These are phyloP conservation scores for Clarias batrachus DNA, from an alignment of 2,113 vertebrate genomes.

Conservation along the genomic window DNA sequence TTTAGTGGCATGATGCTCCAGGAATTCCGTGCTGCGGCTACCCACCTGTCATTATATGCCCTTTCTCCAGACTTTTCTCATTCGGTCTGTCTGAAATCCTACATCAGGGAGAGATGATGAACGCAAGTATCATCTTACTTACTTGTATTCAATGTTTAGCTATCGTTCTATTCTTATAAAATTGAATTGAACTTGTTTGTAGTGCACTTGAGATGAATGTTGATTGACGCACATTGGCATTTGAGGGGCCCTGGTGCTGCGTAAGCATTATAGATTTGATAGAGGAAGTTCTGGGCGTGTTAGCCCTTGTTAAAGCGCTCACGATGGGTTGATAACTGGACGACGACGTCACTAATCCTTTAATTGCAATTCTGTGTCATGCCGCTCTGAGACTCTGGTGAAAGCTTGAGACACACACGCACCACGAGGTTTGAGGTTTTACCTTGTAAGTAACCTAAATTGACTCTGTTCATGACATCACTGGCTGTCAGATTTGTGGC, in stretches of 20 bases:
- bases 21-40: not conserved
- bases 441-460: conserved; percentile 97
- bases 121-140: not conserved
- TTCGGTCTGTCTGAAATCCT: not conserved
- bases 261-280: not conserved
- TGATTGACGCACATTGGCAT: not conserved
- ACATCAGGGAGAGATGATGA: not conserved
- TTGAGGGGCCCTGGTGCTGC: not conserved
- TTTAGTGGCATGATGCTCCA: not conserved
- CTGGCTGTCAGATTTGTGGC: conserved; percentile 94
- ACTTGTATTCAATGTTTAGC: not conserved
- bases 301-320: not conserved
- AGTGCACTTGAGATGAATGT: not conserved
- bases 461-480: conserved; percentile 98
- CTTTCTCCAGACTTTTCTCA: not conserved
- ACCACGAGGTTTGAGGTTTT: conserved; percentile 45
- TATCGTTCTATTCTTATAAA: not conserved
- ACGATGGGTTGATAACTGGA: not conserved
- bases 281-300: not conserved
- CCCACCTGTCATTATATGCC: not conserved
- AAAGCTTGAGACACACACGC: not conserved
- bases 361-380: not conserved
- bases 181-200: not conserved
- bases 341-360: not conserved
- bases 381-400: not conserved